phyloP scores from a whole-genome alignment of 2,888 invertebrate species.

The Nematopogon swammerdamellus region DNA sequence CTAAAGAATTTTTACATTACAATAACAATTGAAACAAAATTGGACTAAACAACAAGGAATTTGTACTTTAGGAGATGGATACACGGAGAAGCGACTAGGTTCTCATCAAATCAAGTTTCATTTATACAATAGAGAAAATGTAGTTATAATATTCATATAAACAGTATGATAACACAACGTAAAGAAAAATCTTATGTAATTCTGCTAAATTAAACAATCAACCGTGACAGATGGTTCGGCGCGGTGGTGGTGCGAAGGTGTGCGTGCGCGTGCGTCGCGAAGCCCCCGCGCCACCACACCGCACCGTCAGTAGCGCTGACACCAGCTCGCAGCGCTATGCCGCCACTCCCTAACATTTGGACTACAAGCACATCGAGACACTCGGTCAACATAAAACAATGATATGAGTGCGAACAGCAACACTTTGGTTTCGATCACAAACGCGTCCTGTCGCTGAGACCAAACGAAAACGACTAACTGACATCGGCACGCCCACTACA shows the following conservation, averaged over 20 bases:
- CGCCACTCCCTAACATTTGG: neutral
- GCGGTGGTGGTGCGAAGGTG: neutral
- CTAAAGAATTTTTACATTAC: neutral
- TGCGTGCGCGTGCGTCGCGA: neutral
- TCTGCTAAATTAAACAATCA: constrained; percentile 40
- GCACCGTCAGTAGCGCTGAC: no score
- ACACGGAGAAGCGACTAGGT: constrained; percentile 58
- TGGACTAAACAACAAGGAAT: constrained; percentile 60
- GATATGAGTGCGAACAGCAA: constrained; percentile 52
- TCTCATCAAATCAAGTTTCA: constrained; percentile 55
- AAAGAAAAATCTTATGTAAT: constrained; percentile 48
- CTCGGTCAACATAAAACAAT: constrained; percentile 25
- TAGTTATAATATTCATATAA: constrained; percentile 53
- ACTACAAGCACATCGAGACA: neutral
- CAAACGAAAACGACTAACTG: constrained; percentile 27
- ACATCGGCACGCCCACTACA: constrained; percentile 39
- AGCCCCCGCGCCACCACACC: neutral
- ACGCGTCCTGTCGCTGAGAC: constrained; percentile 16
- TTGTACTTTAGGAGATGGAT: constrained; percentile 60
- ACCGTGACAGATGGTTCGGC: neutral
- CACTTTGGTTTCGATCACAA: constrained; percentile 48
- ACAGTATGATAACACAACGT: constrained; percentile 56
- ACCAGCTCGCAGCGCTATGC: no score
- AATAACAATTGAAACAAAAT: constrained; percentile 40
- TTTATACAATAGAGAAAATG: constrained; percentile 51